These are phyloP conservation scores for Caenorhabditis brenneri DNA, from an alignment of 1,140 invertebrate species.

Conservation along the genomic window DNA sequence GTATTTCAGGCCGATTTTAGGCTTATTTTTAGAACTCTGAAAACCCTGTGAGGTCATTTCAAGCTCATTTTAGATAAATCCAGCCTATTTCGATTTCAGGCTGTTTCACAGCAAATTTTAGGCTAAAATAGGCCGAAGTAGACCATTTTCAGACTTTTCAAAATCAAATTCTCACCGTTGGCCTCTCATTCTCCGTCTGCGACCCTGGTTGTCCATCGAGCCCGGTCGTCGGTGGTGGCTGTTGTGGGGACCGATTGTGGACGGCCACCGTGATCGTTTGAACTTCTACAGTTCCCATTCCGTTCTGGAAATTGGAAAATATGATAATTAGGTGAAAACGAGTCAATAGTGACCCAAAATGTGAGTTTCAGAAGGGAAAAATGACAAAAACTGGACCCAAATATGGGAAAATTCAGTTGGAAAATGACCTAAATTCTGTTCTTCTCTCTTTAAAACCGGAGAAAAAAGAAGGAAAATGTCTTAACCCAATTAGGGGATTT, in stretches of 20 bases:
- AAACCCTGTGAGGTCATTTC: too few species aligned
- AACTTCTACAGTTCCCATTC: slow-evolving; percentile 21
- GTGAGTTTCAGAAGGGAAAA: background rate
- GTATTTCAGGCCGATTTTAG: too few species aligned
- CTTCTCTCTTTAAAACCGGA: background rate
- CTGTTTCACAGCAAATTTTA: too few species aligned
- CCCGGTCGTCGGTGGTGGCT: too few species aligned
- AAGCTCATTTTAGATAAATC: too few species aligned
- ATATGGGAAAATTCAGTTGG: background rate
- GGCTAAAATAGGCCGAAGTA: too few species aligned
- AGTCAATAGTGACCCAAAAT: background rate
- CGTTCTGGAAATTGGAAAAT: background rate
- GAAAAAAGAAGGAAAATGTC: background rate
- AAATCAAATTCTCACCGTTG: background rate
- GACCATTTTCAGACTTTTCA: background rate
- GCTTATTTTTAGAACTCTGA: too few species aligned
- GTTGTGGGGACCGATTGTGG: background rate
- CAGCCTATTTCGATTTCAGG: too few species aligned
- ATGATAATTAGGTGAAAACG: background rate
- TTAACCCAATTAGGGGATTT: background rate
- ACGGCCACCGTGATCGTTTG: slow-evolving; percentile 7
- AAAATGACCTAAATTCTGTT: too few species aligned
- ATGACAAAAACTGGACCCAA: background rate
- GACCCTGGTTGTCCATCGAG: too few species aligned
- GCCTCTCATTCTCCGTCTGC: background rate